Conservation (phyloP, 2,888 invertebrate genomes). For the Julus scanicus region DNA sequence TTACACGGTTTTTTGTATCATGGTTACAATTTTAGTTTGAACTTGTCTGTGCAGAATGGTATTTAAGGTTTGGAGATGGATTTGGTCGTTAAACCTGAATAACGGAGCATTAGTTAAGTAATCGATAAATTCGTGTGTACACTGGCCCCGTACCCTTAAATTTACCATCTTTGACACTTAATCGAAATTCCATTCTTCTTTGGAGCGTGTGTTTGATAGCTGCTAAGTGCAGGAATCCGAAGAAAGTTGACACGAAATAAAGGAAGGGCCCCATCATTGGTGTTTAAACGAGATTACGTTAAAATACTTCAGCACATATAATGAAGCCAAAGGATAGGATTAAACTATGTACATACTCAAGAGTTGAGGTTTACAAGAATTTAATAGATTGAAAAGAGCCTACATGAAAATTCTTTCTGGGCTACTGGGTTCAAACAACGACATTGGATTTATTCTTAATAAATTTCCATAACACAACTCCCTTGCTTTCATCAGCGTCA, state of each 20-base stretch:
- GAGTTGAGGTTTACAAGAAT: constrained; percentile 5
- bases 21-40: neutral
- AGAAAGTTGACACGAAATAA: neutral
- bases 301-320: neutral
- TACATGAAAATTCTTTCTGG: neutral
- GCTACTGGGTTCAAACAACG: neutral
- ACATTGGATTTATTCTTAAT: neutral
- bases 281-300: neutral
- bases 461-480: neutral
- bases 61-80: neutral
- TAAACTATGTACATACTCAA: neutral
- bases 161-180: constrained; percentile 9
- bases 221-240: constrained; percentile 26
- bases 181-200: neutral
- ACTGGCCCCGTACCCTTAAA: neutral
- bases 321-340: constrained; percentile 22
- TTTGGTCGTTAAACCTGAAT: neutral
- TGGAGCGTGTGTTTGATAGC: constrained; percentile 6
- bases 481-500: neutral
- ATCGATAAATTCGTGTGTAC: neutral
- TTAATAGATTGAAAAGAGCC: neutral
- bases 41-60: neutral
- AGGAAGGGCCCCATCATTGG: neutral
- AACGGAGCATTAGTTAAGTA: neutral
- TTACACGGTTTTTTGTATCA: neutral